phyloP scores from a whole-genome alignment of 2,888 invertebrate species.

The Palloptera scutellata region DNA sequence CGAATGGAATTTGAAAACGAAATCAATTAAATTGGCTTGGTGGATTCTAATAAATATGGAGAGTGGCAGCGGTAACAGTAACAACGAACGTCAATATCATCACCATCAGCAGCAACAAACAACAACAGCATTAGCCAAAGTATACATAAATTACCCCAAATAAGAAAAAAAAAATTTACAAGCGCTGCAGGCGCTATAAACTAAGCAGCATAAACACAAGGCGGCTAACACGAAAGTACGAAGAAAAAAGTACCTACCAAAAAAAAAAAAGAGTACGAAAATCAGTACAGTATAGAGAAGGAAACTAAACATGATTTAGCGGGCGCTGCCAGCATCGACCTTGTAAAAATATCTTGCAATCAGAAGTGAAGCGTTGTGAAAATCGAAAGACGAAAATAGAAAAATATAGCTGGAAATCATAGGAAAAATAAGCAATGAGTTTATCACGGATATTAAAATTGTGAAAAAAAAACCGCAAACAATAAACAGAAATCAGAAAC shows the following conservation, averaged over 20 bases:
- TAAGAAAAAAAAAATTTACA: slow-evolving; percentile 32
- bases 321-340: no score
- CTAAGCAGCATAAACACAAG: slow-evolving; percentile 49
- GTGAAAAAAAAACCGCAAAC: no score
- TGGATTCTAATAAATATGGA: neutral
- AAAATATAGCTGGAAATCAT: no score
- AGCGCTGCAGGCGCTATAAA: slow-evolving; percentile 43
- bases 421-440: no score
- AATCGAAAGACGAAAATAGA: no score
- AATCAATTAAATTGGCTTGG: no score
- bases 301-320: no score
- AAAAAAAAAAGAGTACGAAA: neutral
- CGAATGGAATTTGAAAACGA: no score
- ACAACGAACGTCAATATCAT: neutral
- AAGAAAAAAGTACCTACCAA: neutral
- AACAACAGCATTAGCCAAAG: slow-evolving; percentile 10
- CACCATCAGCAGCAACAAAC: slow-evolving; percentile 5
- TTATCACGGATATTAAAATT: no score
- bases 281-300: neutral
- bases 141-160: slow-evolving; percentile 25
- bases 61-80: neutral
- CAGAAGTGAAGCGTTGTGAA: no score
- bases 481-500: no score
- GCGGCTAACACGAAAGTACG: neutral
- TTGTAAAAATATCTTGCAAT: no score